Base-by-base conservation (phyloP, 2,113 vertebrate genomes). In the Microtus richardsoni region DNA sequence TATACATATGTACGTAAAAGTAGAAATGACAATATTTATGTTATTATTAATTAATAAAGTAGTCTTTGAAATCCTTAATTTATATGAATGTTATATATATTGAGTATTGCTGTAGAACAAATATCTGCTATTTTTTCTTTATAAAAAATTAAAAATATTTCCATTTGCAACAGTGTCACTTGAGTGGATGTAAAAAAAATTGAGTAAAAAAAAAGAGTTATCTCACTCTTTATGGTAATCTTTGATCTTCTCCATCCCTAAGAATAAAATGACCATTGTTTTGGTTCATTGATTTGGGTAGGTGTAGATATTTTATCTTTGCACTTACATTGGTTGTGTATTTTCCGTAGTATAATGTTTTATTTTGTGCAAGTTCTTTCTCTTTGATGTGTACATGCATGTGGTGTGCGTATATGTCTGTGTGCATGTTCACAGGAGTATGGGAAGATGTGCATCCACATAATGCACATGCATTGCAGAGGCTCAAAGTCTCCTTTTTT, bases 81-180 rank as follows among this genome's bases (percentile, higher is more conserved):
- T 94, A 54, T 52, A 13, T 91, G 70, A 77, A 7, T 77, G 28
- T 70, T 89, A 92, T 49, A 28, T 2, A 91, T 49, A 52, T 84
- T 93, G 77, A 9, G n/a, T 95, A 62, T 13, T 62, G 16, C 24
- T 93, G 9, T 52, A 91, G 54, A 60, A 73, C 2, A 95, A 94
- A 74, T 64, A 94, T 74, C 22, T 91, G 84, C 77, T 86, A 33
- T 39, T 89, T 96, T 70, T 68, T 58, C 54, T 91, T 93, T 79
- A 39, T 49, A 83, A 75, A 96, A 86, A 44, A 2, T 68, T 19
- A 68, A 89, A 88, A 73, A 49, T 47, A 54, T 47, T 93, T 93
- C 90, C 9, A 39, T 68, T 49, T 47, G 68, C 28, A 36, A 68
- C 28, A 66, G 13, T 52, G 14, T 26, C 33, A 39, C 49, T 93